Evolutionary conservation across 1,140 invertebrate species (phyloP), one percentile per base, ranked within the genome.

Genomic region (Eriocheir sinensis): DNA sequence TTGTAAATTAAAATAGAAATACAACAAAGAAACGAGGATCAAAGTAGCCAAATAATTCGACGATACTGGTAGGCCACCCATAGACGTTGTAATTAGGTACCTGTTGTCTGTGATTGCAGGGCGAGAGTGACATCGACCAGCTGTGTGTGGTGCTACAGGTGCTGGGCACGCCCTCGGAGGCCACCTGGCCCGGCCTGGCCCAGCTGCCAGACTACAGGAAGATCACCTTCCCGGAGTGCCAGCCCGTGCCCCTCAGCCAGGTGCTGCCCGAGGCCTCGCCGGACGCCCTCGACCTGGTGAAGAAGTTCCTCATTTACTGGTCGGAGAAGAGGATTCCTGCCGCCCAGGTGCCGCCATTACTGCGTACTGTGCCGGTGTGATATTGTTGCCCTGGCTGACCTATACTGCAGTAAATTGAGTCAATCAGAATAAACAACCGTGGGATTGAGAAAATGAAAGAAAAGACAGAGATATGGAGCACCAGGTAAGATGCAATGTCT

Each of bases 91-190:
- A 72, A 72, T 72, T 21, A 21, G 6, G 60, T 72, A n/a, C 8
- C n/a, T n/a, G n/a, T 72, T 72, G 60, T 4, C 27, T 72, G 8
- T 72, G 0, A 15, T 72, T 90, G 36, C 91, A 99, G 98, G 99
- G 99, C 6, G 99, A 99, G 97, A 99, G 98, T 94, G 99, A 99
- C 97, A 99, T 99, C 94, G 99, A 99, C 96, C 99, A 99, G 97
- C 96, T 99, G 83, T 99, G 98, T 88, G 98, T 99, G 95, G 99
- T 99, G 17, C 97, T 99, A 80, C 97, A 98, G 95, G 98, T 98
- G 48, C 97, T 99, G 6, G 99, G 99, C 2, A 99, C 98, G 30
- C 99, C 99, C 0, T 98, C 98, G 30, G 97, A 96, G 44, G 79
- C 93, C 96, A 97, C 97, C 4, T 98, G 98, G 98, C 98, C 98